phyloP scores from a whole-genome alignment of 35 echinoderm and acorn worm genomes.

The Acanthaster planci region DNA sequence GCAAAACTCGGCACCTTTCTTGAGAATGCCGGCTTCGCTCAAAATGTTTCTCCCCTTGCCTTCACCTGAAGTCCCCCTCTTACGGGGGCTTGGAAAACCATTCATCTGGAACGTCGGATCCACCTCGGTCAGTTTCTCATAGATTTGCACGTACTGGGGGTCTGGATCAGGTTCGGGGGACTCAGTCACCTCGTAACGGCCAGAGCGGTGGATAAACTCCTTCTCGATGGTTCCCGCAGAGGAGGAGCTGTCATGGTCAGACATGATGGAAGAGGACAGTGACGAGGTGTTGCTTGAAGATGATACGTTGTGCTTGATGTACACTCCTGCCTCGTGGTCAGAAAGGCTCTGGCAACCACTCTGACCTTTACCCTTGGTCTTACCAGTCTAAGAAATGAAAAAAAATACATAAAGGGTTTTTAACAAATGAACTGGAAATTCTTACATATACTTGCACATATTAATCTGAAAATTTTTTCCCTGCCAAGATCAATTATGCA shows the following conservation, averaged over 20 bases:
- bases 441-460: no score
- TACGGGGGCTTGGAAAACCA: no score
- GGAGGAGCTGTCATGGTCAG: constrained; percentile 17
- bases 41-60: no score
- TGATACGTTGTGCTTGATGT: constrained; percentile 6
- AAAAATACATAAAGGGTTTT: not conserved
- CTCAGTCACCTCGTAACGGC: not conserved
- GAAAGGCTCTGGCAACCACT: constrained; percentile 12
- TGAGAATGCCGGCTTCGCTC: not conserved
- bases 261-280: constrained; percentile 17
- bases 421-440: no score
- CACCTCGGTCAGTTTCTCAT: not conserved
- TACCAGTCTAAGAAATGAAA: not conserved
- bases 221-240: constrained; percentile 10
- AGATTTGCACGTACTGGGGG: not conserved
- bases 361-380: constrained; percentile 27
- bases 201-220: not conserved
- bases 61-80: no score
- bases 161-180: not conserved
- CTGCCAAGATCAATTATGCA: no score
- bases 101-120: not conserved
- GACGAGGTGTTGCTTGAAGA: not conserved
- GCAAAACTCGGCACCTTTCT: not conserved
- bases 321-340: constrained; percentile 23
- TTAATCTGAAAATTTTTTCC: no score